phyloP scores from a whole-genome alignment of 2,113 vertebrate species.

The Poicephalus gulielmi region DNA sequence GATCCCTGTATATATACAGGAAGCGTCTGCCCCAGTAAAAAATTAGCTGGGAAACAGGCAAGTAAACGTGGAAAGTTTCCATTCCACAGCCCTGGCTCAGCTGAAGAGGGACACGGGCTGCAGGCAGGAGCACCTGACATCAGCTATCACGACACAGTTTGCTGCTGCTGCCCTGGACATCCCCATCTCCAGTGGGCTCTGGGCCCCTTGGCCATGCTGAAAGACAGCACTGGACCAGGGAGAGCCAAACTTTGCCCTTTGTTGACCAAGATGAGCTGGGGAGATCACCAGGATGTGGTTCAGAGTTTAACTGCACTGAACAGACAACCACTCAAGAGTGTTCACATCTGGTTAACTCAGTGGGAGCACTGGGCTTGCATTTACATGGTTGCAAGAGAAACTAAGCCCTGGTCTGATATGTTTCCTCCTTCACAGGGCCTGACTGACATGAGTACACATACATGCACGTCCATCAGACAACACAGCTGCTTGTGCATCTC shows the following conservation, averaged over 20 bases:
- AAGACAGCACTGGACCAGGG: neutral
- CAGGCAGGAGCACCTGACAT: neutral
- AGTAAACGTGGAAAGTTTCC: neutral
- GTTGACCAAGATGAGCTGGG: neutral
- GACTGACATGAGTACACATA: neutral
- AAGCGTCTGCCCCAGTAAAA: neutral
- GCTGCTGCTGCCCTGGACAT: neutral
- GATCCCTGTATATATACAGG: neutral
- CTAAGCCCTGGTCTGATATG: neutral
- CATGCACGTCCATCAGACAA: neutral
- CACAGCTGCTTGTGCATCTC: neutral
- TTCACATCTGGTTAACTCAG: neutral
- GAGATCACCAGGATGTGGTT: neutral
- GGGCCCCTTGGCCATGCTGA: neutral
- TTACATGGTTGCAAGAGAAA: neutral
- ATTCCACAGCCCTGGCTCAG: neutral
- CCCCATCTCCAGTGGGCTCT: rapidly evolving
- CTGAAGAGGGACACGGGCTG: neutral
- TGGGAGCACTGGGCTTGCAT: neutral
- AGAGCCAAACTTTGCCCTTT: neutral
- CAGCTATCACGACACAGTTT: rapidly evolving
- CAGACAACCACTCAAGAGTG: neutral
- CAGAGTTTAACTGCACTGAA: neutral
- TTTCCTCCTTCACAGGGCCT: neutral
- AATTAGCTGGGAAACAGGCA: neutral